Evolutionary conservation across 2,113 vertebrate species (phyloP), one percentile per base, ranked within the genome.

Genomic region (Microcebus ravelobensis): DNA sequence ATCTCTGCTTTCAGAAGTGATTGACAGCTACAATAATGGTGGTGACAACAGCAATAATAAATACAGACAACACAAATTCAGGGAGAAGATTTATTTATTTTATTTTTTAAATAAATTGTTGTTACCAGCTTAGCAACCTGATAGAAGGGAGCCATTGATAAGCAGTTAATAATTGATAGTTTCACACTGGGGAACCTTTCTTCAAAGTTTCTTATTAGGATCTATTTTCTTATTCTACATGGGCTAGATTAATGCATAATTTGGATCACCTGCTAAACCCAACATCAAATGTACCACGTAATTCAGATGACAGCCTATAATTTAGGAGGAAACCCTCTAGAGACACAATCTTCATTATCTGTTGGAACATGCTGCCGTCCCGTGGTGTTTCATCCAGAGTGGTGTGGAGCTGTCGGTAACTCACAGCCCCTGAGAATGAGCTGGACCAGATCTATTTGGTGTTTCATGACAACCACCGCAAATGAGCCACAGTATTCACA

Each of bases 221-320:
- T 48, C 34, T 83, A 21, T 76, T 98, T 97, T 89, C 79, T 95
- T 98, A 45, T 23, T 74, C 90, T 84, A 76, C 82, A 74, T 55
- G 76, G 85, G 36, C 57, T 76, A 96, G n/a, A 71, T 96, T 96
- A 97, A 87, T 83, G 85, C 70, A 67, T 34, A 42, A 61, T 90
- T 68, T 90, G 86, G 87, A 96, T 96, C 92, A 89, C 76, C 91
- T 95, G 95, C 50, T 91, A 97, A 96, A 31, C 48, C 4, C 15
- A 65, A 10, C 63, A 73, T 57, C 92, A 77, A 88, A 93, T 8
- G 86, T 71, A 67, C 87, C 92, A 5, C 0, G 50, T 31, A 59
- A 34, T 83, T 97, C 73, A 87, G 61, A 82, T 57, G 92, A 94
- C 73, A 92, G 95, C 39, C 77, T 74, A 3, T 91, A 68, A 67